phyloP scores from a whole-genome alignment of 2,797 vertebrate genomes.

The Telmatherina bonti region DNA sequence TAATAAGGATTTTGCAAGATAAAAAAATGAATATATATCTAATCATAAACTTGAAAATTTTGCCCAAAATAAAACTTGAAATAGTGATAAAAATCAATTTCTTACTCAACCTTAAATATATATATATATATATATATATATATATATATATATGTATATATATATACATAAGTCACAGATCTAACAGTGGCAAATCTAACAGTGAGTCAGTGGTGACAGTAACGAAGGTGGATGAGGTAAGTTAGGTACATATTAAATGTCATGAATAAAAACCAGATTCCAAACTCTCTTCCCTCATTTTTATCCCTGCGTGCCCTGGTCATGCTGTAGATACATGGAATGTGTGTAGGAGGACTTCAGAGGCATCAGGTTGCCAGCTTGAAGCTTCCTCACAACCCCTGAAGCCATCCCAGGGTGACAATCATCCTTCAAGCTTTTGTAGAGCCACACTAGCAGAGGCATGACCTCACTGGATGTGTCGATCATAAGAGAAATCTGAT shows the following conservation, averaged over 20 bases:
- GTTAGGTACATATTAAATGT: constrained; percentile 60
- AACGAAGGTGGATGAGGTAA: constrained; percentile 67
- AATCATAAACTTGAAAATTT: neutral
- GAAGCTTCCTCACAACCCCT: constrained; percentile 62
- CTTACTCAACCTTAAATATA: neutral
- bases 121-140: too few relatives aligned
- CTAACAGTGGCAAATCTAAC: constrained; percentile 34
- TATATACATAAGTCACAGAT: too few relatives aligned
- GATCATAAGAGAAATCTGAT: constrained; percentile 70
- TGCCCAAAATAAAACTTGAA: neutral
- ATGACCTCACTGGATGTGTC: constrained; percentile 77
- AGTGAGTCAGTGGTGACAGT: constrained; percentile 36
- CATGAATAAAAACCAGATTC: constrained; percentile 54
- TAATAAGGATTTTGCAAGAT: neutral
- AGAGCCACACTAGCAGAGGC: constrained; percentile 40
- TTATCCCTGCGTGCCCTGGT: constrained; percentile 58
- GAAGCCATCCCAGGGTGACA: constrained; percentile 64
- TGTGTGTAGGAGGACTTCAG: constrained; percentile 78
- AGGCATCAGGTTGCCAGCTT: constrained; percentile 75
- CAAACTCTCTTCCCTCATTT: constrained; percentile 43
- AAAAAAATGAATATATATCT: neutral
- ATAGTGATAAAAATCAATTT: neutral
- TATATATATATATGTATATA: too few relatives aligned
- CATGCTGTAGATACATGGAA: constrained; percentile 67
- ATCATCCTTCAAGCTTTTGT: constrained; percentile 69